Evolutionary conservation across 1,140 invertebrate genomes (phyloP), one percentile per base, ranked within the genome.

Genomic region (Eriosoma lanigerum): DNA sequence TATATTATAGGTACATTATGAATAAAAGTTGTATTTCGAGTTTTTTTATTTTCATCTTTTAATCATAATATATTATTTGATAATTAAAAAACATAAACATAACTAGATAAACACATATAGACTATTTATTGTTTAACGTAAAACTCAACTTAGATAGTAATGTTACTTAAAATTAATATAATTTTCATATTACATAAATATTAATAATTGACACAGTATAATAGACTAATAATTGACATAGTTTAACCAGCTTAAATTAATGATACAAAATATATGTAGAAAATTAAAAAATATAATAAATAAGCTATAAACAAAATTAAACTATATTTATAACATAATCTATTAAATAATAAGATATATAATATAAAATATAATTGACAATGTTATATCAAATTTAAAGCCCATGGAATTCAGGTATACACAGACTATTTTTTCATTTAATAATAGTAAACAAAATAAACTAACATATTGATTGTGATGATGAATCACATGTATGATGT

Each of bases 341-440:
- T 38, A 19, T n/a, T n/a, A 78, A 60, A 44, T 12, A 44, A 38
- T 44, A 78, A 54, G n/a, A n/a, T n/a, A n/a, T 54, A 78, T 44
- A n/a, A 44, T 19, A 75, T 17, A 54, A 66, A 21, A n/a, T 56
- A 76, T 58, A 78, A 78, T 60, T 78, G 56, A 78, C 68, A 72
- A 21, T 52, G 17, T 72, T 19, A 78, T 44, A 60, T 21, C 24
- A 29, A 4, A 73, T 29, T 73, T n/a, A n/a, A n/a, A n/a, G n/a
- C n/a, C n/a, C n/a, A n/a, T n/a, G n/a, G n/a, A n/a, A n/a, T n/a
- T n/a, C n/a, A n/a, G n/a, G n/a, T n/a, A n/a, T n/a, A n/a, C n/a
- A n/a, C n/a, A n/a, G n/a, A n/a, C n/a, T n/a, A n/a, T n/a, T n/a
- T n/a, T n/a, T n/a, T n/a, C n/a, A n/a, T n/a, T n/a, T n/a, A n/a